These are phyloP conservation scores for Galerucella nymphaeae DNA, from an alignment of 2,888 invertebrate genomes.

Conservation along the genomic window DNA sequence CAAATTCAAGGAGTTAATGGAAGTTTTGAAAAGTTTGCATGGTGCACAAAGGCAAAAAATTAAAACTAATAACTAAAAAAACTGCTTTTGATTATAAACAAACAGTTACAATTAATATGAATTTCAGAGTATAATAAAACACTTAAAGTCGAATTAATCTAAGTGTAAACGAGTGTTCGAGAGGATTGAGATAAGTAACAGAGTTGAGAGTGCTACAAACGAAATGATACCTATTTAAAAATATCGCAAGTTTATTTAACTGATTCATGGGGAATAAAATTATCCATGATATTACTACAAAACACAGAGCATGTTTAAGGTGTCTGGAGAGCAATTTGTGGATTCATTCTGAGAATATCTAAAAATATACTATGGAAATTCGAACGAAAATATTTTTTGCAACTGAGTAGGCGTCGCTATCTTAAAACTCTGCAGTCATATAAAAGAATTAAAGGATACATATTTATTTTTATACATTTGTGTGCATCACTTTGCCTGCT, in stretches of 20 bases:
- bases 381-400: slow-evolving; percentile 46
- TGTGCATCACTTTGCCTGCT: slow-evolving; percentile 8
- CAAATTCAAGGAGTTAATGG: too few relatives aligned
- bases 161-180: background rate
- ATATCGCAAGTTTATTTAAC: slow-evolving; percentile 6
- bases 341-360: slow-evolving; percentile 32
- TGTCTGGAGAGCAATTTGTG: slow-evolving; percentile 15
- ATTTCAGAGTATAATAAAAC: background rate
- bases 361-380: slow-evolving; percentile 42
- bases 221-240: slow-evolving; percentile 3
- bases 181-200: background rate
- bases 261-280: slow-evolving; percentile 25
- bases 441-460: slow-evolving; percentile 20
- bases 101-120: background rate
- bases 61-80: too few relatives aligned
- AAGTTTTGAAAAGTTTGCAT: too few relatives aligned
- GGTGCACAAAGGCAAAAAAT: too few relatives aligned
- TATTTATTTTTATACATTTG: slow-evolving; percentile 24
- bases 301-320: slow-evolving; percentile 5
- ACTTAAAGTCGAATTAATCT: background rate
- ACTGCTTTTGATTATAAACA: too few relatives aligned
- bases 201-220: background rate
- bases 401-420: slow-evolving; percentile 41
- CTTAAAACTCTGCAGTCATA: slow-evolving; percentile 33
- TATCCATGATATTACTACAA: slow-evolving; percentile 24